phyloP scores from a whole-genome alignment of 2,113 vertebrate species.

The Tympanuchus pallidicinctus region DNA sequence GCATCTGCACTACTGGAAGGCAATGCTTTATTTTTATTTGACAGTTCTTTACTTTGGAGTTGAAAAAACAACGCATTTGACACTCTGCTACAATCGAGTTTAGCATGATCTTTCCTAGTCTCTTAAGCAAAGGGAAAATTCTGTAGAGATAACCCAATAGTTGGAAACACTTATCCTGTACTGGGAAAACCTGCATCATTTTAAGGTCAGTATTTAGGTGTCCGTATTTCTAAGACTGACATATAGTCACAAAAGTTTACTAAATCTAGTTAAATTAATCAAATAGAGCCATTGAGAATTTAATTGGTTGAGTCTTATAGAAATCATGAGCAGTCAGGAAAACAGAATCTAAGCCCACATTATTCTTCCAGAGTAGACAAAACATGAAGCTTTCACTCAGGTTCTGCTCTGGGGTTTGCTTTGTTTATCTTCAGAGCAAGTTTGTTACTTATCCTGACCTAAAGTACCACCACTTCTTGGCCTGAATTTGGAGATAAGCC shows the following conservation, averaged over 20 bases:
- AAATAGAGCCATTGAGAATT: neutral
- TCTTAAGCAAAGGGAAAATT: neutral
- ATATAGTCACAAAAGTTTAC: neutral
- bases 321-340: neutral
- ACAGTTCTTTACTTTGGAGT: rapidly evolving
- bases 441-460: neutral
- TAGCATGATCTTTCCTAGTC: neutral
- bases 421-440: neutral
- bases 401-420: neutral
- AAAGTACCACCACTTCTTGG: neutral
- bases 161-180: neutral
- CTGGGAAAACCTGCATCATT: neutral
- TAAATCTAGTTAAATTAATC: neutral
- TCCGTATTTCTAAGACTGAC: neutral
- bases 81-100: neutral
- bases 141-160: neutral
- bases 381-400: neutral
- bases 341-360: neutral
- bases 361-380: neutral
- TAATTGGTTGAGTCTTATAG: neutral
- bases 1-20: neutral
- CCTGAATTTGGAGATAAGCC: neutral
- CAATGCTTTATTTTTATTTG: neutral
- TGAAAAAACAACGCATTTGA: neutral
- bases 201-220: neutral